Evolutionary conservation across 1,140 invertebrate genomes (phyloP).

Genomic region (Wiebesia pumilae): DNA sequence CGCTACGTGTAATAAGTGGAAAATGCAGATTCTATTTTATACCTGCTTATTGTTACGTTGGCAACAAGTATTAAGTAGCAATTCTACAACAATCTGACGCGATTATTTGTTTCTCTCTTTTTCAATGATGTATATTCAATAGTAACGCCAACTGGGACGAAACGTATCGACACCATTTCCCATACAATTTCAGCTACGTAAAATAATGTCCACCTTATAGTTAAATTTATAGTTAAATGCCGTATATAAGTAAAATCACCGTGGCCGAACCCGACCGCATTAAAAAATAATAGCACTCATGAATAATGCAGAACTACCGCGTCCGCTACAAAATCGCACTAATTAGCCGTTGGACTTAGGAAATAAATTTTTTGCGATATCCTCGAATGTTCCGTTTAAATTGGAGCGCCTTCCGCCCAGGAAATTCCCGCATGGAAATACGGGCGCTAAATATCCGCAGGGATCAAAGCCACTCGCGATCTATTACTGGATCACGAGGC

Average conservation of each 20-base stretch:
- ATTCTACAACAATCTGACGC: background rate
- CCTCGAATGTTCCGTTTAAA: background rate
- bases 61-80: background rate
- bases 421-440: constrained; percentile 11
- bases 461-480: constrained; percentile 35
- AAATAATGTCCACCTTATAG: background rate
- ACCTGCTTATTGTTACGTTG: constrained; percentile 7
- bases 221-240: background rate
- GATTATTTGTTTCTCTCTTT: background rate
- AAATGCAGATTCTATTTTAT: background rate
- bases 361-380: constrained; percentile 20
- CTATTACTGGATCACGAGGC: constrained; percentile 7
- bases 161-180: background rate
- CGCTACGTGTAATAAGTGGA: background rate
- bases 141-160: background rate
- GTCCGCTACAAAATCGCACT: constrained; percentile 8
- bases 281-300: constrained; percentile 23
- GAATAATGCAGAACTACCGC: constrained; percentile 17
- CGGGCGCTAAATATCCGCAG: background rate
- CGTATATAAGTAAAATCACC: background rate
- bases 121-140: background rate
- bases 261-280: background rate
- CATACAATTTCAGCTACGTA: background rate
- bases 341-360: constrained; percentile 28
- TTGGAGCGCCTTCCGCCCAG: background rate